Evolutionary conservation across 1,140 invertebrate genomes (phyloP).

Genomic region (Nylanderia fulva): DNA sequence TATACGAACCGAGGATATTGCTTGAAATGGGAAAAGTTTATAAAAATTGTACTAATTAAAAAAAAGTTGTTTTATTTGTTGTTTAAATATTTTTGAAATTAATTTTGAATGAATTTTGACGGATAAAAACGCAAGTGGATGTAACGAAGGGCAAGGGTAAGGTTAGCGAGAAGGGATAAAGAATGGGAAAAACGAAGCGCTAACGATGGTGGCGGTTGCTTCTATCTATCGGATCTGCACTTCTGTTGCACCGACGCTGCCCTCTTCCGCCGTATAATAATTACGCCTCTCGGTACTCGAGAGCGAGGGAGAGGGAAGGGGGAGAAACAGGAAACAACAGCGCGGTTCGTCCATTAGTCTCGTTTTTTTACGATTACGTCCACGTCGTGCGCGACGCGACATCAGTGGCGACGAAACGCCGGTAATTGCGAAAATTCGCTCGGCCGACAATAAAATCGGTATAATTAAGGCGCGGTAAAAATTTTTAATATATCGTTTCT

Average conservation of each 20-base stretch:
- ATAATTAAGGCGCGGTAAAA: constrained; percentile 68
- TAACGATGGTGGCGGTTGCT: constrained; percentile 32
- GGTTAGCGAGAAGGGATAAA: not conserved
- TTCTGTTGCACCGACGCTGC: constrained; percentile 53
- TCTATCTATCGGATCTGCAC: constrained; percentile 70
- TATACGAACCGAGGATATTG: not conserved
- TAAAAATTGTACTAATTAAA: not conserved
- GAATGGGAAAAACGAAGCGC: constrained; percentile 24
- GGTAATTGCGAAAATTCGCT: constrained; percentile 73
- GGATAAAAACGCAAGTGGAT: constrained; percentile 60
- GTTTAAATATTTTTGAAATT: constrained; percentile 16
- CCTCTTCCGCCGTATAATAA: constrained; percentile 52
- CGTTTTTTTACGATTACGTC: constrained; percentile 62
- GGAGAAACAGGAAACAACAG: constrained; percentile 62
- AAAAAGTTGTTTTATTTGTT: not conserved
- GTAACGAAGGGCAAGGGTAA: not conserved
- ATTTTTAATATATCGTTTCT: constrained; percentile 63
- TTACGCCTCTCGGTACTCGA: constrained; percentile 49
- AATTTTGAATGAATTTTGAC: constrained; percentile 28
- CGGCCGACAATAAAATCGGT: constrained; percentile 67
- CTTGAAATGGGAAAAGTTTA: not conserved
- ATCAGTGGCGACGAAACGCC: constrained; percentile 20
- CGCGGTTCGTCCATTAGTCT: constrained; percentile 62
- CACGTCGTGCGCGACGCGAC: not conserved
- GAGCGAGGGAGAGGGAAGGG: constrained; percentile 11